phyloP scores from a whole-genome alignment of 2,113 vertebrate genomes.

The Aviceda subcristata region DNA sequence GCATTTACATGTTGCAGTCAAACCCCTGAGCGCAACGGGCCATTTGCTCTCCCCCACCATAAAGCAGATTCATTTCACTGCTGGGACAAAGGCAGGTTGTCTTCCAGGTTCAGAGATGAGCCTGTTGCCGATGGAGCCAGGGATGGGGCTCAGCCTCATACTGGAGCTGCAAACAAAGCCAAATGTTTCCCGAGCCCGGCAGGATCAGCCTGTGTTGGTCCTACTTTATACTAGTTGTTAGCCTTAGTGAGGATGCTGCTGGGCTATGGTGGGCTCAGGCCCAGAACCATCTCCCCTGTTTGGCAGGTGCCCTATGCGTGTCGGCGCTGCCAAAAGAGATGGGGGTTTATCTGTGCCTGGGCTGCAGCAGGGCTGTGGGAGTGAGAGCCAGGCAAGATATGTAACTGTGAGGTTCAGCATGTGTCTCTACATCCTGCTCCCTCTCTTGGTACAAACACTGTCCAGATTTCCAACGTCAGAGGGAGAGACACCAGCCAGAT shows the following conservation, averaged over 20 bases:
- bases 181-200: background rate
- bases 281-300: background rate
- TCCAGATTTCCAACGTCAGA: conserved; percentile 51
- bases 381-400: background rate
- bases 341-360: background rate
- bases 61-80: background rate
- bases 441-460: conserved; percentile 45
- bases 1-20: background rate
- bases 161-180: background rate
- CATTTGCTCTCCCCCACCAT: background rate
- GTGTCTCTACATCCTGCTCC: conserved; percentile 11
- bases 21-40: background rate
- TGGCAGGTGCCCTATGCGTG: background rate
- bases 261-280: background rate
- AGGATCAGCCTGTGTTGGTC: background rate
- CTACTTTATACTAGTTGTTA: background rate
- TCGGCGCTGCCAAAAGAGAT: background rate
- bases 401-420: background rate
- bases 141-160: background rate
- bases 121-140: background rate
- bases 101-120: background rate
- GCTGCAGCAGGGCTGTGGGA: background rate
- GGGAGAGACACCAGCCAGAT: conserved; percentile 46
- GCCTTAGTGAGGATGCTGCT: background rate
- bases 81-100: conserved; percentile 11